Evolutionary conservation across 2,113 vertebrate genomes (phyloP), one percentile per base, ranked within the genome.

Genomic region (Synchiropus splendidus): DNA sequence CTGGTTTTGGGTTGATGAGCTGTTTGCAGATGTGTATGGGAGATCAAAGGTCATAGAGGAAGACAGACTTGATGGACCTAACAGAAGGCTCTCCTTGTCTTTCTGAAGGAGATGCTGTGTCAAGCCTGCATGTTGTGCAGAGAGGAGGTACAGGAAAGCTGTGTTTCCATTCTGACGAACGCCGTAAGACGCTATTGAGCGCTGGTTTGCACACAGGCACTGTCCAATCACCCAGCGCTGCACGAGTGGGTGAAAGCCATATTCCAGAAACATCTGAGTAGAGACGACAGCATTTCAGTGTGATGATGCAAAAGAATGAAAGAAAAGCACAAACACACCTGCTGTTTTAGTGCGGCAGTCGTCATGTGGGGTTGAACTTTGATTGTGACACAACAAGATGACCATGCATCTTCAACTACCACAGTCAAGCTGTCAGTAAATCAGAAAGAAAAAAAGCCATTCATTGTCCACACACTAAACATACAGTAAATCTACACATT

Each of bases 191-290:
- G 74, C 80, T 0, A 97, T 69, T 2, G 88, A 88, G 2, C 88
- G 79, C 9, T 86, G 81, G 1, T 93, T 88, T 1, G 61, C 38
- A 12, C 91, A 94, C 11, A 97, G 70, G 61, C 88, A 88, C 68
- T 87, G 88, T 30, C 91, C 90, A 0, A 97, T 90, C 50, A 96
- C 85, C 92, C 93, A 96, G 61, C 90, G 84, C 81, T 97, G 93
- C 18, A 96, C 89, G 1, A 83, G 67, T 0, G 92, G 91, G 32
- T 92, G 92, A 63, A 97, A 94, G 12, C 89, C 90, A 0, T 91
- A 90, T 13, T 96, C 88, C 0, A 79, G 81, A 72, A 92, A 94
- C 45, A 97, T 85, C 93, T 96, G 64, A 2, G 31, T 6, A 39
- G 15, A 39, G 15, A 38, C 41, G 1, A 9, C 16, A 16, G 4